phyloP scores from a whole-genome alignment of 2,888 invertebrate genomes.

The Drosophila anceps region DNA sequence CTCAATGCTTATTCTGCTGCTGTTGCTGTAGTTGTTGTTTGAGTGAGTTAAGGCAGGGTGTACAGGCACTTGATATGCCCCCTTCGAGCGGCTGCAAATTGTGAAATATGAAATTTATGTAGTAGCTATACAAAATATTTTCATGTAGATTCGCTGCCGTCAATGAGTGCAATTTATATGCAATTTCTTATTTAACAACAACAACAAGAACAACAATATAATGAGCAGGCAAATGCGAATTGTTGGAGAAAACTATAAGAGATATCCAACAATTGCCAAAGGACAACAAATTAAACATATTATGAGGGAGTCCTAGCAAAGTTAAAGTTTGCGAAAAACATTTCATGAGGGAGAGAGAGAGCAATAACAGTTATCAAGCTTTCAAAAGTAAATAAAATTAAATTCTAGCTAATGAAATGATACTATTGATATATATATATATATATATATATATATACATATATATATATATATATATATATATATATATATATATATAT shows the following conservation, averaged over 20 bases:
- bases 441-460: not conserved
- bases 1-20: slow-evolving; percentile 38
- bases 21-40: slow-evolving; percentile 40
- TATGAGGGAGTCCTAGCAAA: slow-evolving; percentile 12
- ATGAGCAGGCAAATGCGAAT: slow-evolving; percentile 39
- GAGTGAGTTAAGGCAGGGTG: slow-evolving; percentile 9
- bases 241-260: slow-evolving; percentile 3
- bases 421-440: not conserved
- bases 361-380: not conserved
- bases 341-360: not conserved
- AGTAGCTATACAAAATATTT: slow-evolving; percentile 65
- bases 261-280: slow-evolving; percentile 18
- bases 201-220: slow-evolving; percentile 35
- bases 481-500: too few species aligned
- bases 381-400: too few species aligned
- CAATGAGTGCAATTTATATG: slow-evolving; percentile 80
- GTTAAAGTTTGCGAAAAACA: slow-evolving; percentile 16
- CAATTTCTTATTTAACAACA: slow-evolving; percentile 62
- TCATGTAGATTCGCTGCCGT: slow-evolving; percentile 66
- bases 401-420: not conserved
- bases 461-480: too few species aligned
- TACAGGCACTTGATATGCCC: slow-evolving; percentile 44
- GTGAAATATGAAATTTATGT: slow-evolving; percentile 69
- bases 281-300: slow-evolving; percentile 28
- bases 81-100: slow-evolving; percentile 49